Evolutionary conservation across 2,888 invertebrate genomes (phyloP).

Genomic region (Synergus laeviventris): DNA sequence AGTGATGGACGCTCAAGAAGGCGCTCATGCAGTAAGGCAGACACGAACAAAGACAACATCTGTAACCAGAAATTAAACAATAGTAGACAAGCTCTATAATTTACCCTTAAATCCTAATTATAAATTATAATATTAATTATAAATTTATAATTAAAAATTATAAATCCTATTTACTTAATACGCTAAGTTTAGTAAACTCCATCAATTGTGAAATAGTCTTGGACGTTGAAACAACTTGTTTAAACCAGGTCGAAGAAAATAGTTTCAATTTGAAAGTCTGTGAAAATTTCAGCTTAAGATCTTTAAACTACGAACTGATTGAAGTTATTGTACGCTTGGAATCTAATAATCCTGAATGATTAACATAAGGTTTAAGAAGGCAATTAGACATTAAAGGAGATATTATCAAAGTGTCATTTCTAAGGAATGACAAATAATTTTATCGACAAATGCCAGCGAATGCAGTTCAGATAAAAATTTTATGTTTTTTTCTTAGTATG

Average conservation of each 20-base stretch:
- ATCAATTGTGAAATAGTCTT: too few relatives aligned
- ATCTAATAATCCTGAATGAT: background rate
- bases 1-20: constrained; percentile 77
- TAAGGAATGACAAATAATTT: background rate
- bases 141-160: too few relatives aligned
- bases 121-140: too few relatives aligned
- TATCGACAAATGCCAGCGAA: background rate
- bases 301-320: background rate
- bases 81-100: background rate
- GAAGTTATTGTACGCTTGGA: background rate
- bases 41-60: constrained; percentile 78
- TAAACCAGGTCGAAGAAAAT: background rate
- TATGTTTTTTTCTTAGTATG: background rate
- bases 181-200: too few relatives aligned
- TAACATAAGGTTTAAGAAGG: background rate
- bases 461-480: background rate
- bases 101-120: too few relatives aligned
- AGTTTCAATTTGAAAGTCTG: background rate
- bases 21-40: constrained; percentile 78
- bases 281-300: background rate
- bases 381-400: background rate
- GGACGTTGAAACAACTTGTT: too few relatives aligned
- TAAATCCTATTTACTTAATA: too few relatives aligned
- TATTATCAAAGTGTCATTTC: background rate
- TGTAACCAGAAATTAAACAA: constrained; percentile 61